A percentile compares a stretch with the other conserved stretches of the same genome.
These are phyloP conservation scores for Hycleus phaleratus DNA, from an alignment of 1,140 invertebrate genomes.

Conservation along the genomic window DNA sequence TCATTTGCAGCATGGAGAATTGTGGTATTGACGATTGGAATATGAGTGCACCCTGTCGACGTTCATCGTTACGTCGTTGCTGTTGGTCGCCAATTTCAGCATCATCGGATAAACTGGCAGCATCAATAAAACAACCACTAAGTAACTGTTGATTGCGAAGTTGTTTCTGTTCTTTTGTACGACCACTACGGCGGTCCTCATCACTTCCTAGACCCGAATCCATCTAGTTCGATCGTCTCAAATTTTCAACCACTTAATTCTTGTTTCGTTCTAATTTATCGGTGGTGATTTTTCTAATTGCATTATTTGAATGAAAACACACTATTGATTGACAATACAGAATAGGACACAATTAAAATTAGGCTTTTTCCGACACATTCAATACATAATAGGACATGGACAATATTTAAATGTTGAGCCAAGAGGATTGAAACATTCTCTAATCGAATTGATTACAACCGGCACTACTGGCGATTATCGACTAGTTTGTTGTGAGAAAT, in stretches of 20 bases:
- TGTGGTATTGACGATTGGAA: slow-evolving; percentile 55
- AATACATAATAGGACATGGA: too few relatives aligned
- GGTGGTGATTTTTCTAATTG: too few relatives aligned
- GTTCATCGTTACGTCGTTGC: slow-evolving; percentile 49
- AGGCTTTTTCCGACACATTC: too few relatives aligned
- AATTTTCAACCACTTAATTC: slow-evolving; percentile 19
- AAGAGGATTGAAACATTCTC: too few relatives aligned
- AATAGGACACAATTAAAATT: too few relatives aligned
- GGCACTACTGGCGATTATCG: too few relatives aligned
- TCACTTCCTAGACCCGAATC: slow-evolving; percentile 52
- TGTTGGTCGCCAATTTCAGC: slow-evolving; percentile 26
- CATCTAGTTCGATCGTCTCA: slow-evolving; percentile 36
- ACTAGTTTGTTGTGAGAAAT: too few relatives aligned
- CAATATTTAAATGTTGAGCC: too few relatives aligned
- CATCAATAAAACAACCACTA: slow-evolving; percentile 63
- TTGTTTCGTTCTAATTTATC: background rate
- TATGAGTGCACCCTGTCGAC: slow-evolving; percentile 49
- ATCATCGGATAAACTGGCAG: slow-evolving; percentile 62
- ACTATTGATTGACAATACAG: too few relatives aligned
- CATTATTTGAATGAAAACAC: too few relatives aligned
- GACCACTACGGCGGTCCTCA: slow-evolving; percentile 43
- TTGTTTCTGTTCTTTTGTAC: slow-evolving; percentile 61
- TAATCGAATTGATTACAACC: too few relatives aligned
- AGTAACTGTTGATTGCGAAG: slow-evolving; percentile 56
- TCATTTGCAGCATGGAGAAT: slow-evolving; percentile 36